Base-by-base conservation (phyloP, 2,113 vertebrate genomes). In the Caretta caretta region DNA sequence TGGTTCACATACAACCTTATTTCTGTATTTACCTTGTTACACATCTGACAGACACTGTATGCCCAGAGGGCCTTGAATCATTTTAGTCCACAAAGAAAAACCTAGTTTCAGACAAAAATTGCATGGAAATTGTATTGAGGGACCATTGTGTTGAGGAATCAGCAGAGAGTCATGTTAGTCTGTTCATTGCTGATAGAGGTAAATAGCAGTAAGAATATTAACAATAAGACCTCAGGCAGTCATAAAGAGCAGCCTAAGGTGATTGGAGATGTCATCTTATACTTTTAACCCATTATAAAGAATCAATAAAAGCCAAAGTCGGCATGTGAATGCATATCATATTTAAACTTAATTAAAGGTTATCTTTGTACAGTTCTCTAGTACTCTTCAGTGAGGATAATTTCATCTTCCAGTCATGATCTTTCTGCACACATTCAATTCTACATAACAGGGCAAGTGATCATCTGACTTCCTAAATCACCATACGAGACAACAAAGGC, bases 221-320 rank as follows among this genome's bases (percentile, higher is more conserved):
- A 88, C 82, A 96, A 84, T 5, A 93, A 94, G 94, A 92, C 89
- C 93, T 93, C n/a, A 51, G 86, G 69, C 90, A 93, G 25, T 78
- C 87, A 83, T 87, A 91, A 90, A 81, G 62, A 91, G 89, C 87
- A 48, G 54, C 89, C 88, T 75, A 76, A 81, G 17, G 87, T 86
- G 92, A 97, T 49, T 10, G 75, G 80, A 92, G 86, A 94, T 87
- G 91, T 80, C 95, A 79, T 65, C 9, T 65, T 53, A 90, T 86
- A 87, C 76, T 96, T 97, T 93, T 95, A 96, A 89, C 84, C 86
- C 89, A 92, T 96, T 97, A 95, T 75, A 89, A 85, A 90, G 89
- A 90, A 97, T 97, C 95, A 97, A 93, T 94, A 96, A 95, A 96
- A 97, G 78, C 86, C 93, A 88, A 80, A 92, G 95, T 94, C 93